A percentile compares a stretch with the other conserved stretches of the same genome.
These are phyloP conservation scores for Ceriagrion tenellum DNA, from an alignment of 2,888 invertebrate genomes.

Conservation along the genomic window DNA sequence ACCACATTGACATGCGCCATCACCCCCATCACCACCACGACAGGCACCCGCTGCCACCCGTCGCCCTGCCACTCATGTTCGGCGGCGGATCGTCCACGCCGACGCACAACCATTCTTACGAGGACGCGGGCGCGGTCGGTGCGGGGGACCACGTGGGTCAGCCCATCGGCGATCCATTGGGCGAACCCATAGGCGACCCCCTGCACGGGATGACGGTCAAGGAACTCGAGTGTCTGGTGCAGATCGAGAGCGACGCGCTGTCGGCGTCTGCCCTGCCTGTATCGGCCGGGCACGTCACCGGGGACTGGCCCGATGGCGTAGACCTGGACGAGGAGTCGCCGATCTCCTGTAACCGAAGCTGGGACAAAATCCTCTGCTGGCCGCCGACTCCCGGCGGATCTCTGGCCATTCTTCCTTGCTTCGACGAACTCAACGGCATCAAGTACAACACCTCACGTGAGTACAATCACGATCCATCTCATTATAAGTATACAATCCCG, in stretches of 20 bases:
- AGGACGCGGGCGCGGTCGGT: not conserved
- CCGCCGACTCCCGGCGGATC: constrained; percentile 87
- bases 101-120: not conserved
- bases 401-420: constrained; percentile 87
- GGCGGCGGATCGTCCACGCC: not conserved
- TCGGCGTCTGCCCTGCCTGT: not conserved
- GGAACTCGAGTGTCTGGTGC: constrained; percentile 41
- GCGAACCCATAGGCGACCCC: not conserved
- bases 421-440: constrained; percentile 88
- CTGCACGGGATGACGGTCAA: not conserved
- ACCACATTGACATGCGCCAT: not conserved
- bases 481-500: too few relatives aligned
- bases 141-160: not conserved
- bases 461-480: constrained; percentile 77
- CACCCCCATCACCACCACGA: not conserved
- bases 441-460: constrained; percentile 91
- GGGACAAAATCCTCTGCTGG: constrained; percentile 91
- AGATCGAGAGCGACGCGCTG: constrained; percentile 29
- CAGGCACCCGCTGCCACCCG: constrained; percentile 41
- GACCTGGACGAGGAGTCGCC: not conserved
- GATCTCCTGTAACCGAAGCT: constrained; percentile 83
- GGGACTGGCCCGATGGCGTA: not conserved
- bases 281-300: not conserved
- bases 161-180: not conserved
- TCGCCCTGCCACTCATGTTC: constrained; percentile 32